Evolutionary conservation across 2,113 vertebrate genomes (phyloP).

Genomic region (Lanius ludovicianus): DNA sequence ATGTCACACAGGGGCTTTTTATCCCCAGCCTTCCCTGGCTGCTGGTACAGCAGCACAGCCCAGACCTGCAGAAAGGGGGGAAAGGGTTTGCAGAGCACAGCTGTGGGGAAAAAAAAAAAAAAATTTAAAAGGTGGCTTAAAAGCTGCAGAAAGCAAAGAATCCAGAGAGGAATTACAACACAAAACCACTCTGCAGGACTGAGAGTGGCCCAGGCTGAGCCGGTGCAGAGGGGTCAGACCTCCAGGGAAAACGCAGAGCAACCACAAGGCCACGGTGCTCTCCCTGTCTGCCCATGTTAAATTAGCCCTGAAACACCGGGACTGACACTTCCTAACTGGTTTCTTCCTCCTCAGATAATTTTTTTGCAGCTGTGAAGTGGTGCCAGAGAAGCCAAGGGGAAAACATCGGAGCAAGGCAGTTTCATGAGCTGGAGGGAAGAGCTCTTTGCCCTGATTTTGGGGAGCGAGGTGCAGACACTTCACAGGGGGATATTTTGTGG

Average conservation of each 20-base stretch:
- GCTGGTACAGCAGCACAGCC: neutral
- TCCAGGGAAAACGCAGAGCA: neutral
- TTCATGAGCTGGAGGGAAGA: neutral
- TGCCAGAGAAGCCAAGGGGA: neutral
- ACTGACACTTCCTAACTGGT: neutral
- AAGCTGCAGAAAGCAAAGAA: neutral
- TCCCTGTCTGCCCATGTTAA: neutral
- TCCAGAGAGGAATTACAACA: neutral
- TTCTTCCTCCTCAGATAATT: neutral
- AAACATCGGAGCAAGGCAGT: accelerated
- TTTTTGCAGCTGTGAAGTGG: neutral
- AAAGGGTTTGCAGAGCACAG: neutral
- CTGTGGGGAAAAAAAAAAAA: neutral
- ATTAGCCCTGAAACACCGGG: neutral
- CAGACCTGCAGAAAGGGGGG: neutral
- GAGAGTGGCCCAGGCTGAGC: neutral
- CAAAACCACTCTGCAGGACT: neutral
- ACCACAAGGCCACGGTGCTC: neutral
- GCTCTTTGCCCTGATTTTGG: neutral
- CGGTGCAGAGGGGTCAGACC: neutral
- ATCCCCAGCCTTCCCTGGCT: neutral
- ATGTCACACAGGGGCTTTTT: neutral
- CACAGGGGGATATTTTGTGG: neutral
- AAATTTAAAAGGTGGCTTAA: neutral
- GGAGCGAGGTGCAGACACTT: neutral